These are phyloP conservation scores for Synaphobranchus kaupii DNA, from an alignment of 2,797 vertebrate species.

Conservation along the genomic window DNA sequence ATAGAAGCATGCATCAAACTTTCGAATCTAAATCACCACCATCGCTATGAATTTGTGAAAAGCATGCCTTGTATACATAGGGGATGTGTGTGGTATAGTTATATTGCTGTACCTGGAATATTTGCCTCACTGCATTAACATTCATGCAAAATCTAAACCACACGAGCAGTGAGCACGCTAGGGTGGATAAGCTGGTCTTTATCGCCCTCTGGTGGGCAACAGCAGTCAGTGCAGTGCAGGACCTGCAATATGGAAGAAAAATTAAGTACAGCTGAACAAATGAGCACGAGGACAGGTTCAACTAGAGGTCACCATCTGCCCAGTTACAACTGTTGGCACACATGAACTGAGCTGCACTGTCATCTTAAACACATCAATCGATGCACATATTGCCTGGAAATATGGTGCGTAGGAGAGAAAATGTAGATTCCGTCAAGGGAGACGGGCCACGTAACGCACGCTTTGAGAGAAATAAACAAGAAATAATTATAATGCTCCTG, in stretches of 20 bases:
- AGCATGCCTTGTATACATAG: not conserved
- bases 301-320: slow-evolving; percentile 91
- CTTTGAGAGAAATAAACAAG: slow-evolving; percentile 7
- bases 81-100: not conserved
- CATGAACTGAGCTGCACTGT: slow-evolving; percentile 74
- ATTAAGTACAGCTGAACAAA: slow-evolving; percentile 92
- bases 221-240: not conserved
- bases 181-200: slow-evolving; percentile 70
- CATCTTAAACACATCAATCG: slow-evolving; percentile 74
- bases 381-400: slow-evolving; percentile 50
- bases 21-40: slow-evolving; percentile 29
- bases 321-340: slow-evolving; percentile 80
- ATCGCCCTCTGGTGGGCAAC: slow-evolving; percentile 73
- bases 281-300: slow-evolving; percentile 86
- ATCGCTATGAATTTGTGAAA: not conserved
- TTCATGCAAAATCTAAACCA: not conserved
- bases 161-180: not conserved
- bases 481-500: not conserved
- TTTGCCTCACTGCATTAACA: not conserved
- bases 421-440: slow-evolving; percentile 18
- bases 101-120: not conserved
- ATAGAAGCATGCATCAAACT: slow-evolving; percentile 14
- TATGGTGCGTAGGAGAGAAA: slow-evolving; percentile 40
- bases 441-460: slow-evolving; percentile 18
- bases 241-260: slow-evolving; percentile 63